Evolutionary conservation across 64 coral and sea anemone genomes (phyloP).

Genomic region (Hydrozoanthus tunicans): DNA sequence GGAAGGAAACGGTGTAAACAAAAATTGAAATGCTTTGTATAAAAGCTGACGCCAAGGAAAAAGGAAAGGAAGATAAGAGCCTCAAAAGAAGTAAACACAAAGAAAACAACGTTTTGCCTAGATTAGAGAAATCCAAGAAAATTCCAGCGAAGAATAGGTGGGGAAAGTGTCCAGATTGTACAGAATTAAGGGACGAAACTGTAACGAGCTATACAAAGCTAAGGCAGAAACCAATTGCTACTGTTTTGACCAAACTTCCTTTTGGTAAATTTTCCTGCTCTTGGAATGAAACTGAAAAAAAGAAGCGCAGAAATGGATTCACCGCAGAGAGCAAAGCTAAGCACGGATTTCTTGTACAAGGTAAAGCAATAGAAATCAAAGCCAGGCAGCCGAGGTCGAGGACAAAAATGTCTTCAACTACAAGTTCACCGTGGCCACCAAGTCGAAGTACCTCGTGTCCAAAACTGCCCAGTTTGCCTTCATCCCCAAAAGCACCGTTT

Average conservation of each 20-base stretch:
- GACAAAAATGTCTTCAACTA: neutral
- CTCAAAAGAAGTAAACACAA: neutral
- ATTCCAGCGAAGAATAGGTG: neutral
- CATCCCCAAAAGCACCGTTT: neutral
- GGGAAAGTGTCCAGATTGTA: neutral
- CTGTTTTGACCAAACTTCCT: neutral
- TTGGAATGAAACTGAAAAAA: neutral
- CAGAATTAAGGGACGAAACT: neutral
- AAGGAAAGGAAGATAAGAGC: neutral
- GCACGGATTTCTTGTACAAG: slow-evolving; percentile 11
- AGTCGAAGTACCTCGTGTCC: neutral
- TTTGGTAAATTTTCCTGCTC: neutral
- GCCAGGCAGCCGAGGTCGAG: neutral
- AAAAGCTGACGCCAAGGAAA: neutral
- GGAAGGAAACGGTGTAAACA: neutral
- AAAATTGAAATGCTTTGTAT: neutral
- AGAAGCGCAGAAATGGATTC: neutral
- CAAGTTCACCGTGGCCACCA: neutral
- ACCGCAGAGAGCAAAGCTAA: neutral
- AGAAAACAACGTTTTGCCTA: neutral
- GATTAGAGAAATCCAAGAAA: neutral
- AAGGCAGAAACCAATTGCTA: neutral
- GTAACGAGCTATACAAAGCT: neutral
- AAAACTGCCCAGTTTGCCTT: neutral
- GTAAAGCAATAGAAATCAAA: slow-evolving; percentile 25